phyloP scores from a whole-genome alignment of 2,797 vertebrate genomes.

The Tokudaia tokunoshimensis region DNA sequence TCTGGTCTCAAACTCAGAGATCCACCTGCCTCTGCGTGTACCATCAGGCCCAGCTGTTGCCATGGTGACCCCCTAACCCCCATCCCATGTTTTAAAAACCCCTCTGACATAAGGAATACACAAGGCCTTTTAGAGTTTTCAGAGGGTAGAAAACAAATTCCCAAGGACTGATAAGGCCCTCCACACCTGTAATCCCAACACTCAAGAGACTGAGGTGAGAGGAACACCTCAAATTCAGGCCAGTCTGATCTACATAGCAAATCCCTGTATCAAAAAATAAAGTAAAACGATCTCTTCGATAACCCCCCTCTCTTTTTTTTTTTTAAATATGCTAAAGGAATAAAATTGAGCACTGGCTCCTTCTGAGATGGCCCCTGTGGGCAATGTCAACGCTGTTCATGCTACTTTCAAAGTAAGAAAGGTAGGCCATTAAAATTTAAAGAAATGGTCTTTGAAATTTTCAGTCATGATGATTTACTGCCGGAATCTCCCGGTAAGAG shows the following conservation, averaged over 20 bases:
- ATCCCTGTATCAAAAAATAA: neutral
- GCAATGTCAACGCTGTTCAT: neutral
- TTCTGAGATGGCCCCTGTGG: neutral
- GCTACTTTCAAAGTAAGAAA: constrained; percentile 59
- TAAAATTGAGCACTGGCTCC: neutral
- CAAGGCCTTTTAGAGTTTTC: neutral
- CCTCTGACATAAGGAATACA: neutral
- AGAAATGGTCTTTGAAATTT: constrained; percentile 58
- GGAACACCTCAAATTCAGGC: neutral
- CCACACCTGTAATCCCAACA: neutral
- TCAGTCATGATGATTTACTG: constrained; percentile 69
- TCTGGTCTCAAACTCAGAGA: neutral
- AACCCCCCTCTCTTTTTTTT: too few relatives aligned
- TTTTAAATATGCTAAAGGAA: constrained; percentile 1
- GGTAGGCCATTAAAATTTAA: constrained; percentile 54
- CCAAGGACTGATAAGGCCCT: neutral
- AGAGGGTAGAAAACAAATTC: neutral
- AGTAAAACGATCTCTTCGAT: neutral
- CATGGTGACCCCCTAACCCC: neutral
- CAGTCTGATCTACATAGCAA: neutral
- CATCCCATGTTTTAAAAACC: constrained; percentile 26
- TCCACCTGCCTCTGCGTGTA: neutral
- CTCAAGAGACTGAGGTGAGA: neutral
- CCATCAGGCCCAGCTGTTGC: neutral
- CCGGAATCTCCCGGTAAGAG: constrained; percentile 4